phyloP scores from a whole-genome alignment of 2,113 vertebrate species.

The Ibidorhyncha struthersii region DNA sequence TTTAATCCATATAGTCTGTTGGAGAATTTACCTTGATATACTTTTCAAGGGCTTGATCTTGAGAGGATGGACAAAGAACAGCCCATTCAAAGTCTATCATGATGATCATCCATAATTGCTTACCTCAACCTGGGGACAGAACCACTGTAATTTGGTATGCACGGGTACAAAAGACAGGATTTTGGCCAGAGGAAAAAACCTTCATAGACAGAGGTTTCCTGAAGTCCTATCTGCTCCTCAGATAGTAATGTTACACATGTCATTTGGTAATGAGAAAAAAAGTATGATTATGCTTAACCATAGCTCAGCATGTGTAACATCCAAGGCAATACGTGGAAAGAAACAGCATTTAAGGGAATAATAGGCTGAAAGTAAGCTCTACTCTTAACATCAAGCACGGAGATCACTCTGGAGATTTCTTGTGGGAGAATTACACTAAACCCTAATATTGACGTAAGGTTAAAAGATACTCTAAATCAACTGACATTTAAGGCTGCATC shows the following conservation, averaged over 20 bases:
- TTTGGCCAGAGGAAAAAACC: neutral
- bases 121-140: neutral
- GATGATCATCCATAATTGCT: neutral
- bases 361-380: neutral
- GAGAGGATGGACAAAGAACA: neutral
- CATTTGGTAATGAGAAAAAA: neutral
- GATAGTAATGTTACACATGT: neutral
- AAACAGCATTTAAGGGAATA: neutral
- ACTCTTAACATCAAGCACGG: neutral
- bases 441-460: constrained; percentile 51
- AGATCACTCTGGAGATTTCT: neutral
- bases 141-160: neutral
- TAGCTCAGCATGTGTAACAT: neutral
- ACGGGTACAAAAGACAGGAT: fast-evolving
- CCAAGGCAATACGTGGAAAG: neutral
- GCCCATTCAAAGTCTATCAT: neutral
- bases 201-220: neutral
- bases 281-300: neutral
- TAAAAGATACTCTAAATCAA: constrained; percentile 66
- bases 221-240: neutral
- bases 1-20: neutral
- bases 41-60: neutral
- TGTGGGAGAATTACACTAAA: constrained; percentile 40
- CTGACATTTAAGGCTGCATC: constrained; percentile 61
- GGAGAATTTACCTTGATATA: neutral